Base-by-base conservation (phyloP, 2,888 invertebrate species). In the Drosophila lutescens region DNA sequence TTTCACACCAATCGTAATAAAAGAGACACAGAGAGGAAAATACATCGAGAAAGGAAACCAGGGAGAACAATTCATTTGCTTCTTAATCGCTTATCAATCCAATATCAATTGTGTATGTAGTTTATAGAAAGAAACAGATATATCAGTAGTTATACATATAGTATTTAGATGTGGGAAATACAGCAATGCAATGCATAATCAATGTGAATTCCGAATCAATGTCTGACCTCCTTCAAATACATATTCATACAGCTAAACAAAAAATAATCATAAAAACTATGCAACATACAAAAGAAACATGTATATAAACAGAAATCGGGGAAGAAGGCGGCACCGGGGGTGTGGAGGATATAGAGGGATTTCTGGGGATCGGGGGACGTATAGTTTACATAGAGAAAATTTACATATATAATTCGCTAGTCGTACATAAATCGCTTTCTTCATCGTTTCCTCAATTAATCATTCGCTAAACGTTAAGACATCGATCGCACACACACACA, bases 321-420 rank as follows among this genome's bases (percentile, higher is more conserved):
- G 15, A 6, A 26, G n/a, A 10, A 41, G 17, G 10, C 12, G 32
- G 32, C 1, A 13, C 13, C 0, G 15, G 46, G 36, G 36, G n/a
- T 26, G 5, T 26, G 26, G 46, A 13, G 38, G 50, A 23, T 9
- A 36, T 38, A 15, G 6, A 9, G 36, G 40, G 41, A 7, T 36
- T 4, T 2, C 12, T 1, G 15, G 56, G 26, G 5, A 12, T 46
- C 26, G 36, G 20, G 12, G 40, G 51, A 38, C 15, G 32, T 20
- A 9, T 58, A 58, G 58, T 40, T 30, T 41, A 69, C 68, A 79
- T 56, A 60, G 63, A 71, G 62, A 61, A 60, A 51, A 68, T 50
- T 60, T 67, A 79, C 62, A 84, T 49, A 68, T 71, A 76, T 72
- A 72, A 66, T 79, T 80, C 60, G 75, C 86, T 80, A 86, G 23